These are phyloP conservation scores for Nannoperca australis DNA, from an alignment of 2,797 vertebrate species.

Conservation along the genomic window DNA sequence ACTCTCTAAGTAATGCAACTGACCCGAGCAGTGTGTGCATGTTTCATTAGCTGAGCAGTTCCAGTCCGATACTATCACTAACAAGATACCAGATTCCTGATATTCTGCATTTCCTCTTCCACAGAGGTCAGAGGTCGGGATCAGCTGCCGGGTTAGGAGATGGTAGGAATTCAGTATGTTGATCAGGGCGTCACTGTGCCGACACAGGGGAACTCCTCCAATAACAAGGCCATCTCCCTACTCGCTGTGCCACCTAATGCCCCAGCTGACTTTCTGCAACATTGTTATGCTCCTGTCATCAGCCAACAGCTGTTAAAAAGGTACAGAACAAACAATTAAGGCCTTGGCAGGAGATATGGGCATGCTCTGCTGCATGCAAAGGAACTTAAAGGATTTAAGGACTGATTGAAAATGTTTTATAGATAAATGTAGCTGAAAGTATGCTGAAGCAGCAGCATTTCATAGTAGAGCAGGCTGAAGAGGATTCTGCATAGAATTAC, in stretches of 20 bases:
- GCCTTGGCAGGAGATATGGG: conserved; percentile 20
- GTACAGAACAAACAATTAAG: conserved; percentile 31
- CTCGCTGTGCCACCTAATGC: not conserved
- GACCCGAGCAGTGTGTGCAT: conserved; percentile 2
- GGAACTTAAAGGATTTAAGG: conserved; percentile 61
- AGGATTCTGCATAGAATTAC: too few relatives aligned
- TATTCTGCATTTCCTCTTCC: not conserved
- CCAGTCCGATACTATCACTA: not conserved
- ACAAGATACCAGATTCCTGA: conserved; percentile 1
- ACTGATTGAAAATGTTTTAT: conserved; percentile 43
- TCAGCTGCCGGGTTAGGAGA: not conserved
- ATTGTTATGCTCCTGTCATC: not conserved
- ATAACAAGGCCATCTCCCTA: not conserved
- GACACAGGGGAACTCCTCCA: not conserved
- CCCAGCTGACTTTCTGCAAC: not conserved
- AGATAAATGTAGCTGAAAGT: too few relatives aligned
- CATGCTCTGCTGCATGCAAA: conserved; percentile 42
- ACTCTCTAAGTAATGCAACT: not conserved
- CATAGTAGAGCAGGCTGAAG: too few relatives aligned
- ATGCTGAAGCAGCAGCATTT: too few relatives aligned
- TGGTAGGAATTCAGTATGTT: not conserved
- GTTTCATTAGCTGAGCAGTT: conserved; percentile 9
- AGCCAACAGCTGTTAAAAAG: conserved; percentile 6
- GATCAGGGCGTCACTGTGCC: not conserved
- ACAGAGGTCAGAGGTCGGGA: not conserved